Evolutionary conservation across 2,113 vertebrate species (phyloP), one percentile per base, ranked within the genome.

Genomic region (Cyrtonyx montezumae): DNA sequence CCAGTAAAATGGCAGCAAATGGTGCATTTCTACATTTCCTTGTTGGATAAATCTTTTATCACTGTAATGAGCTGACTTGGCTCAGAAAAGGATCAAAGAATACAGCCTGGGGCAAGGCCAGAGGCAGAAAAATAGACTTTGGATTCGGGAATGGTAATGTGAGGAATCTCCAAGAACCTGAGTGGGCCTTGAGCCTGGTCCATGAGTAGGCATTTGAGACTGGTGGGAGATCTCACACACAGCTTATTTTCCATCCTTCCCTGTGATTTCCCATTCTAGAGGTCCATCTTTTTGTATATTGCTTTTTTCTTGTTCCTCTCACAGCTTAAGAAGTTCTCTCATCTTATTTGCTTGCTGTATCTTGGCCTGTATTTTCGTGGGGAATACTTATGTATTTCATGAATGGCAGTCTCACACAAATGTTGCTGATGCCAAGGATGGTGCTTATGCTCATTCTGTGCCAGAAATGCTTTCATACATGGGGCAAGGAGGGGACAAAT

Each of bases 271-370:
- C 42, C 45, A 23, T 18, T 36, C 0, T 0, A 12, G 58, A 49
- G 7, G 11, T 56, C 66, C 2, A 13, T 79, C 84, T 34, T 56
- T 16, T 30, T 61, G 28, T 32, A 6, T 40, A 22, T 56, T 68
- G 34, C 8, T 34, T 88, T 88, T 81, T 84, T 86, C 19, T 74
- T 65, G 76, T 65, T 36, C 25, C 26, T 91, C 22, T 81, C 48
- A 46, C 4, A 21, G 13, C 2, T 20, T 46, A 14, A 2, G 20
- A 12, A 73, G 28, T 68, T 76, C 15, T 84, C 36, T 32, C 6
- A 3, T 17, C 37, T 37, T 46, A 68, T 20, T 36, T 65, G 37
- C 37, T 42, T 81, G 1, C 8, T 56, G 4, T 70, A 36, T 23
- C 30, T 79, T 68, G 51, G 11, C 62, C 42, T 0, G 0, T n/a